Conservation (phyloP, 2,797 vertebrate species). For the Ataeniobius toweri region DNA sequence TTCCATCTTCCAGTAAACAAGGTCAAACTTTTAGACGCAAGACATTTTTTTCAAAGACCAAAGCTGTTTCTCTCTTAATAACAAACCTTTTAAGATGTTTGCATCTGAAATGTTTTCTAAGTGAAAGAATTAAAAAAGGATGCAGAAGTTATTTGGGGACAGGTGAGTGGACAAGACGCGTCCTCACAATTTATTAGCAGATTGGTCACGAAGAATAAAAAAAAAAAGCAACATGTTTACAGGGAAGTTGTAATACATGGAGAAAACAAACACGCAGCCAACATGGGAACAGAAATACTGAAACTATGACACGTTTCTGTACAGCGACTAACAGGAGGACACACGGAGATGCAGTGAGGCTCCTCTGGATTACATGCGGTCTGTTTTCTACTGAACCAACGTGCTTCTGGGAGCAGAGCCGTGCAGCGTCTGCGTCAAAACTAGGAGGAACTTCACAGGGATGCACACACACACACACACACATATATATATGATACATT, state of each 20-base stretch:
- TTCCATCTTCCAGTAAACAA: not conserved
- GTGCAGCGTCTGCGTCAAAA: conserved; percentile 65
- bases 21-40: conserved; percentile 46
- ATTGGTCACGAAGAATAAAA: conserved; percentile 71
- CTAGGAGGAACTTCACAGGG: conserved; percentile 63
- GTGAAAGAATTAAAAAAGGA: conserved; percentile 46
- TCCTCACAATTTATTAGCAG: conserved; percentile 79
- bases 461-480: conserved; percentile 41
- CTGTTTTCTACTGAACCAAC: conserved; percentile 69
- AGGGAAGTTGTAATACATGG: conserved; percentile 51
- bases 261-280: conserved; percentile 27
- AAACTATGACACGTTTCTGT: conserved; percentile 59
- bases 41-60: conserved; percentile 34
- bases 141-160: conserved; percentile 53
- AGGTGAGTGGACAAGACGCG: conserved; percentile 63
- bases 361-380: conserved; percentile 69
- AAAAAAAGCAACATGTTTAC: conserved; percentile 63
- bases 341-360: conserved; percentile 43
- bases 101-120: conserved; percentile 14
- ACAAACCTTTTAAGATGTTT: conserved; percentile 1
- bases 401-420: conserved; percentile 71
- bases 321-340: conserved; percentile 41
- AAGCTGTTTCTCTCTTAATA: not conserved
- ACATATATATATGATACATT: conserved; percentile 3
- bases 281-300: conserved; percentile 59